Evolutionary conservation across 1,140 invertebrate species (phyloP).

Genomic region (Physella acuta): DNA sequence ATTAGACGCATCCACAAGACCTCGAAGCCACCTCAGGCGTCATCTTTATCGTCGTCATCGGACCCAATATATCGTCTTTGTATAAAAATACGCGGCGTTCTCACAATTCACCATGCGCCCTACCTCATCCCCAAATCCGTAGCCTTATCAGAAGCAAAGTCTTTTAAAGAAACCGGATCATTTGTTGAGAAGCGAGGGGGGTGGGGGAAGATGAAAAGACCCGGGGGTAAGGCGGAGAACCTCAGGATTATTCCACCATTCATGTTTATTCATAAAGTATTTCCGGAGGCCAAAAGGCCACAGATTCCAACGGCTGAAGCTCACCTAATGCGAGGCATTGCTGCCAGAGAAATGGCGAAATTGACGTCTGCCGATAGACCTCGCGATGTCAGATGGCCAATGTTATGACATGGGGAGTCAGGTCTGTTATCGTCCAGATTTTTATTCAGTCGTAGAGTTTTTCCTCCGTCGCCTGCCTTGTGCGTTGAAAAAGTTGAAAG

Average conservation of each 20-base stretch:
- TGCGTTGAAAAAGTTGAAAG: no score
- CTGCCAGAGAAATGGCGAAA: slow-evolving; percentile 6
- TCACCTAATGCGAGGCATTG: slow-evolving; percentile 15
- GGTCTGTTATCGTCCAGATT: background rate
- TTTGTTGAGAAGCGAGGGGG: slow-evolving; percentile 14
- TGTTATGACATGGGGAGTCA: slow-evolving; percentile 18
- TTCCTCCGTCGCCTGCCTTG: background rate
- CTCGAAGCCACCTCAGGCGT: no score
- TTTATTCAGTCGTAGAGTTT: slow-evolving; percentile 11
- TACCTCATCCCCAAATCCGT: no score
- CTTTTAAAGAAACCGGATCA: slow-evolving; percentile 22
- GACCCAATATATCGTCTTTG: background rate
- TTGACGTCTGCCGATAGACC: slow-evolving; percentile 12
- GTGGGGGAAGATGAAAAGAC: background rate
- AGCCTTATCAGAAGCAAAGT: slow-evolving; percentile 8
- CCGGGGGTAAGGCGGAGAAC: background rate
- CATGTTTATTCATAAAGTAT: slow-evolving; percentile 23
- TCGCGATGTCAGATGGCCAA: slow-evolving; percentile 10
- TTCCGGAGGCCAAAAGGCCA: slow-evolving; percentile 8
- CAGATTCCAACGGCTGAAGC: slow-evolving; percentile 3
- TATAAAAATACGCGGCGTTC: no score
- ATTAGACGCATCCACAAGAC: no score
- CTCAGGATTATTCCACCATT: slow-evolving; percentile 17
- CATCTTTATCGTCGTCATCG: background rate
- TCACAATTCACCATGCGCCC: no score